Base-by-base conservation (phyloP, 1,140 invertebrate species). In the Colletes gigas region DNA sequence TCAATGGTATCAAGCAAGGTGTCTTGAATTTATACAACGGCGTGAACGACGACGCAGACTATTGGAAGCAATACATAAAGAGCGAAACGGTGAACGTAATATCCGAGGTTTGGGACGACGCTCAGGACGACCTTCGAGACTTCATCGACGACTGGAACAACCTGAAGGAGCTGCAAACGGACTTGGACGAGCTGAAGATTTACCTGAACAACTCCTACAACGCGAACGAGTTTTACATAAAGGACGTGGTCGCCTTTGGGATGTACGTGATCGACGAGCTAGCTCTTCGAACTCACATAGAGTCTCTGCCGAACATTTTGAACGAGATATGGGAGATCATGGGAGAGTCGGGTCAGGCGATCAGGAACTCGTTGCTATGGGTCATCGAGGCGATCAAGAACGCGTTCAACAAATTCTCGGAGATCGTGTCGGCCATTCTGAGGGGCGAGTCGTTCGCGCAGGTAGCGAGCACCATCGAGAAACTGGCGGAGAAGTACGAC, bases 241-340 rank as follows among this genome's bases (percentile, higher is more conserved):
- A 96, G 90, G 96, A 97, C 89, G 94, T 97, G 2, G 95, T 96
- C 0, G 94, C 94, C 54, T 94, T 96, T 41, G 95, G 95, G 0
- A 91, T 96, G 60, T 95, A 95, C 39, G 93, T 97, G 0, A 93
- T 97, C 15, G 96, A 97, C 81, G 96, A 98, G 88, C 93, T 97
- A 77, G 95, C 97, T 0, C 94, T 97, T n/a, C 94, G 95, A 62
- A 95, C 96, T 87, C 96, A 97, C 89, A 95, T 97, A 81, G 95
- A 97, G 83, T 96, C 96, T 3, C 87, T 97, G 59, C 97, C 97
- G 0, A 96, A 96, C 55, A 97, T 97, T 55, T 92, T 97, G 0
- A 96, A 96, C 41, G 97, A 97, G 89, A 95, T 97, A 82, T 97
- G 96, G 96, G 96, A 96, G 62, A 95, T 97, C 83, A 96, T 97